Percentiles rank a stretch among this genome's conserved stretches.
Evolutionary conservation across 2,113 vertebrate genomes (phyloP).

Genomic region (Clarias batrachus): DNA sequence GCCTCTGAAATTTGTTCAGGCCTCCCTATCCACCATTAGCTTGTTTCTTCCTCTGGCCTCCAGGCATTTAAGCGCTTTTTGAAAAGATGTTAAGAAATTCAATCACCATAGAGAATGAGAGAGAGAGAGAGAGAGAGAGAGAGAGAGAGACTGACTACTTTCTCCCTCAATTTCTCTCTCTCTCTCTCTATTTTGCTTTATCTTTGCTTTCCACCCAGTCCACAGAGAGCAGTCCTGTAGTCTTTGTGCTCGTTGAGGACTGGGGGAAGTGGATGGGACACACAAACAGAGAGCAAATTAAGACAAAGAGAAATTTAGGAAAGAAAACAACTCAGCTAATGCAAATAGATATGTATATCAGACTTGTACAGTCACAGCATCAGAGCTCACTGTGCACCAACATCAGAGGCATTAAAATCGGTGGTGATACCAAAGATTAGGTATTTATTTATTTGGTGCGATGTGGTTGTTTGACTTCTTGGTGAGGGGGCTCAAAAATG

Average conservation of each 20-base stretch:
- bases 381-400: slow-evolving; percentile 13
- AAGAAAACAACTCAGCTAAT: slow-evolving; percentile 44
- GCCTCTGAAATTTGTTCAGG: slow-evolving; percentile 99
- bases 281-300: slow-evolving; percentile 70
- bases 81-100: slow-evolving; percentile 99
- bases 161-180: slow-evolving; percentile 49
- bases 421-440: no score
- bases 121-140: slow-evolving; percentile 34
- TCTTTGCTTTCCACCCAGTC: slow-evolving; percentile 92
- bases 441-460: no score
- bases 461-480: no score
- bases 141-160: slow-evolving; percentile 58
- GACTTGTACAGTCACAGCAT: not conserved
- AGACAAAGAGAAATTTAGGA: slow-evolving; percentile 61
- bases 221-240: slow-evolving; percentile 92
- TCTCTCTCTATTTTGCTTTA: slow-evolving; percentile 68
- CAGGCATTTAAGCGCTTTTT: slow-evolving; percentile 99
- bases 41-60: slow-evolving; percentile 99
- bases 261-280: slow-evolving; percentile 61
- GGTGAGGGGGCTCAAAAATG: no score
- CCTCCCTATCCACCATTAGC: slow-evolving; percentile 99
- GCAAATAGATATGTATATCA: slow-evolving; percentile 14
- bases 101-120: slow-evolving; percentile 96
- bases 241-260: slow-evolving; percentile 84
- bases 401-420: not conserved